Evolutionary conservation across 2,888 invertebrate species (phyloP).

Genomic region (Clusia tigrina): DNA sequence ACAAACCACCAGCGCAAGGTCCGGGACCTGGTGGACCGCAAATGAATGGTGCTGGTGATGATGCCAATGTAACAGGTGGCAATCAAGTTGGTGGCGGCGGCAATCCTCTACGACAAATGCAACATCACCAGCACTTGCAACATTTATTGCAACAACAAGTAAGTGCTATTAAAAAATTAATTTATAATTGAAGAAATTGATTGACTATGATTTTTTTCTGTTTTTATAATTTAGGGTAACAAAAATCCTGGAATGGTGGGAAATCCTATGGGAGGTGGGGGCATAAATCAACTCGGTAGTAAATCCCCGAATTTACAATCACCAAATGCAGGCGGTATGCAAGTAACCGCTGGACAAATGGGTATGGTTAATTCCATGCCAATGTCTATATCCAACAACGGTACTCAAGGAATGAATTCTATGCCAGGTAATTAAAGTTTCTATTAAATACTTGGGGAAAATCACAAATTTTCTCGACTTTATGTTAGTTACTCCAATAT

Average conservation of each 20-base stretch:
- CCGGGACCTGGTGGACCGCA: slow-evolving; percentile 79
- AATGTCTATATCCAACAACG: slow-evolving; percentile 79
- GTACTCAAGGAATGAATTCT: slow-evolving; percentile 75
- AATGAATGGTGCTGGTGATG: slow-evolving; percentile 72
- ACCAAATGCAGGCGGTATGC: slow-evolving; percentile 81
- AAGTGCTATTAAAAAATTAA: slow-evolving; percentile 25
- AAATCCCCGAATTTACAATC: slow-evolving; percentile 87
- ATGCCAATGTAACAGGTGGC: slow-evolving; percentile 67
- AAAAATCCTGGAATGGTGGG: slow-evolving; percentile 60
- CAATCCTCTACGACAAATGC: slow-evolving; percentile 64
- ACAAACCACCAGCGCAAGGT: slow-evolving; percentile 83
- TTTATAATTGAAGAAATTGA: not conserved
- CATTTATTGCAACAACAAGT: slow-evolving; percentile 73
- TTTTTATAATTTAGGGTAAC: slow-evolving; percentile 48
- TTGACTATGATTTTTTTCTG: not conserved
- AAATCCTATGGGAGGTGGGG: slow-evolving; percentile 69
- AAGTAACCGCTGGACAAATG: slow-evolving; percentile 72
- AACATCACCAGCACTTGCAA: slow-evolving; percentile 69
- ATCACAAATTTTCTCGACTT: too few relatives aligned
- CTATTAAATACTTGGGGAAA: too few relatives aligned
- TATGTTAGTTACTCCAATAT: too few relatives aligned
- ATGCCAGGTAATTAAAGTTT: slow-evolving; percentile 75
- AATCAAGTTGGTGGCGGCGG: slow-evolving; percentile 38
- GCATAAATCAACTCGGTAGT: slow-evolving; percentile 78
- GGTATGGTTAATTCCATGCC: slow-evolving; percentile 73